Base-by-base conservation (phyloP, 2,888 invertebrate species). In the Strigamia maritima region DNA sequence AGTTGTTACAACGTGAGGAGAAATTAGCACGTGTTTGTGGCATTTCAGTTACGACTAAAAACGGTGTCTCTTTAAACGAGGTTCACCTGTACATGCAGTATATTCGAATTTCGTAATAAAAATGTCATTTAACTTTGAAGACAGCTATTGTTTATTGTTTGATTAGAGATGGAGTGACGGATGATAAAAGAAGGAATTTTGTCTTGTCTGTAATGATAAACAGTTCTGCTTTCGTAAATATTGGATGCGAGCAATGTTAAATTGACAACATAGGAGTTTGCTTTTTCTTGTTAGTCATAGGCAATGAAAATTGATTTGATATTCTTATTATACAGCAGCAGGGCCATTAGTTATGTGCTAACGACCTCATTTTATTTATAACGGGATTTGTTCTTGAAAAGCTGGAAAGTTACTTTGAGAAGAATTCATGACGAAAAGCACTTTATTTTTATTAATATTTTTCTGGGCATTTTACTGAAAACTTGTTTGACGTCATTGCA, bases 231-330 rank as follows among this genome's bases (percentile, higher is more conserved):
- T 70, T 70, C n/a, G 19, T 70, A 26, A 28, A 12, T 7, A 26
- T 26, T 24, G 26, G 70, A 70, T 14, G 26, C 26, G 14, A 12
- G 70, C 14, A 26, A 70, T 70, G 70, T 28, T 70, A 70, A 70
- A 70, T 70, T 70, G 70, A 26, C n/a, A 54, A 19, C 54, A 19
- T n/a, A 19, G 54, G 70, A 70, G 70, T 28, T n/a, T 70, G 26
- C 70, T 70, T 54, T n/a, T 54, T 54, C 54, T 54, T 54, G 54
- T 54, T 54, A 54, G 54, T 19, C 54, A 16, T 26, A 70, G 14
- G 70, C 70, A 70, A 70, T 70, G 70, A 70, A 70, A 70, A 70
- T 70, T 70, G 70, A 70, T 70, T 70, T n/a, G 70, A 70, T 70
- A 10, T 70, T 26, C 54, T 28, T 70, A 70, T 70, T 70, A 70